Conservation (phyloP, 2,113 vertebrate genomes). For the Lophius piscatorius region DNA sequence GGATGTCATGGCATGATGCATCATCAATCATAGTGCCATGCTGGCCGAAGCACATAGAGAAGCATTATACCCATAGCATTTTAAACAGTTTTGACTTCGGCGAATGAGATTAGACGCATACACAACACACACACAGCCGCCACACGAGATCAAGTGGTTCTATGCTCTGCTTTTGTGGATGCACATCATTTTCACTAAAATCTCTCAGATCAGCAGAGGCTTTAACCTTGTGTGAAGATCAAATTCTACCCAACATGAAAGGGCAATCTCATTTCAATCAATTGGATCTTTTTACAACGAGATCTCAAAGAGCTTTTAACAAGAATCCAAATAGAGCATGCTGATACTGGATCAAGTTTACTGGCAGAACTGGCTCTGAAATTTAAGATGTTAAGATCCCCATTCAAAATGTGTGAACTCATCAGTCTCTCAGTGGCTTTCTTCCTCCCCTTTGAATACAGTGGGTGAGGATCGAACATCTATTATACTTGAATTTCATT, state of each 20-base stretch:
- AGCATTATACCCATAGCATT: slow-evolving; percentile 23
- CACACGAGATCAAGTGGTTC: not conserved
- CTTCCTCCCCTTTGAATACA: slow-evolving; percentile 53
- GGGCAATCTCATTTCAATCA: slow-evolving; percentile 71
- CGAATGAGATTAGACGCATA: slow-evolving; percentile 9
- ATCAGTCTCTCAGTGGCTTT: slow-evolving; percentile 63
- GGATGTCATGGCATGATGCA: slow-evolving; percentile 36
- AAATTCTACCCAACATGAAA: slow-evolving; percentile 47
- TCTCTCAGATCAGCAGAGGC: slow-evolving; percentile 29
- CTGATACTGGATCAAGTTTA: slow-evolving; percentile 66
- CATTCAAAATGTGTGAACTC: slow-evolving; percentile 71
- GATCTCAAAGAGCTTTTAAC: slow-evolving; percentile 64
- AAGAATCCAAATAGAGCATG: slow-evolving; percentile 59
- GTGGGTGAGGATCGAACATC: slow-evolving; percentile 58
- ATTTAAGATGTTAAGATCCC: slow-evolving; percentile 65
- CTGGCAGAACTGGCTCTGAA: slow-evolving; percentile 53
- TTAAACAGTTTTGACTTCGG: slow-evolving; percentile 37
- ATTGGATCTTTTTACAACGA: slow-evolving; percentile 65
- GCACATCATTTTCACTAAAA: slow-evolving; percentile 9
- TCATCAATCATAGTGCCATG: slow-evolving; percentile 48
- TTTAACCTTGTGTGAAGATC: slow-evolving; percentile 64
- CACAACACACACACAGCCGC: not conserved
- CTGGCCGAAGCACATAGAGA: slow-evolving; percentile 24
- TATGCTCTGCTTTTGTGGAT: slow-evolving; percentile 4
- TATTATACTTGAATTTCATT: slow-evolving; percentile 74